Evolutionary conservation across 2,113 vertebrate species (phyloP).

Genomic region (Mus musculus): GRCm39 chrX:142369501-142370000

Average conservation of each 20-base stretch:
- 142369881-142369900: not conserved
- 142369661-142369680: not conserved
- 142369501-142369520: not conserved
- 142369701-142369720: not conserved
- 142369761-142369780: not conserved
- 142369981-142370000: not conserved
- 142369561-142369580: not conserved
- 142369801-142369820: conserved; percentile 33
- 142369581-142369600: not conserved
- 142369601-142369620: not conserved
- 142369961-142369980: not conserved
- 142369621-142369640: not conserved
- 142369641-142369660: not conserved
- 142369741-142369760: conserved; percentile 28
- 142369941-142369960: not conserved
- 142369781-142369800: conserved; percentile 32
- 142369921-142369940: not conserved
- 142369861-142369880: not conserved
- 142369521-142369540: not conserved
- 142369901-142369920: not conserved
- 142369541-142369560: not conserved
- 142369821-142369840: not conserved
- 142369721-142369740: not conserved
- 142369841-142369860: conserved; percentile 9
- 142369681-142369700: not conserved